Evolutionary conservation across 35 echinoderm and acorn worm genomes (phyloP), one percentile per base, ranked within the genome.

Genomic region (Amphiura filiformis): DNA sequence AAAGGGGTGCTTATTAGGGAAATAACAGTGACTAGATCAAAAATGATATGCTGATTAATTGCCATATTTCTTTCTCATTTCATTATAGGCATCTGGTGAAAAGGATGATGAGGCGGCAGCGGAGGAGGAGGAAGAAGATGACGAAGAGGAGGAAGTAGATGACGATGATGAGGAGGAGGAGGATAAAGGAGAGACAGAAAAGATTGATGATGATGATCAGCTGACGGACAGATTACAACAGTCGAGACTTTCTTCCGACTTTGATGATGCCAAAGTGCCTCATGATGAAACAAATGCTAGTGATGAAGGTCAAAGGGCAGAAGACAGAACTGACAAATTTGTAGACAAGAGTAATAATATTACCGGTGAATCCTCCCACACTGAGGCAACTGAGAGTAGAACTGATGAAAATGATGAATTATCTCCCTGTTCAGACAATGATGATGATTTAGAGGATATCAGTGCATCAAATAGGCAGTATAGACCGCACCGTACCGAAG

Each of bases 391-490:
- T n/a, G n/a, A n/a, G n/a, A n/a, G n/a, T n/a, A n/a, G n/a, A 52
- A 52, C 44, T 52, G 7, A 52, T 20, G 20, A 52, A 52, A 20
- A 52, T 52, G 44, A 52, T 11, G 20, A 52, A 11, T 11, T 11
- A 52, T 52, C 44, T 7, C 7, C 7, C 20, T 52, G 7, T 11
- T 52, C 37, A 44, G 89, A 95, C 1, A 80, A 86, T 37, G 89
- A 97, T 18, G 82, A 86, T 39, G 92, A 94, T 31, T 61, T 98
- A 39, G 87, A 92, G 39, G 82, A 89, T 39, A 80, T 98, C 33
- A 83, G 86, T 82, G 61, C 77, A 34, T 36, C 41, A 14, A 98
- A 98, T 57, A 90, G 61, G 76, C 85, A 92, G 79, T 92, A 91
- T 78, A 47, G 87, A 44, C 96, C 96, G 2, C 89, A 92, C 44